Conservation (phyloP, 2,888 invertebrate genomes). For the Craniophora ligustri region DNA sequence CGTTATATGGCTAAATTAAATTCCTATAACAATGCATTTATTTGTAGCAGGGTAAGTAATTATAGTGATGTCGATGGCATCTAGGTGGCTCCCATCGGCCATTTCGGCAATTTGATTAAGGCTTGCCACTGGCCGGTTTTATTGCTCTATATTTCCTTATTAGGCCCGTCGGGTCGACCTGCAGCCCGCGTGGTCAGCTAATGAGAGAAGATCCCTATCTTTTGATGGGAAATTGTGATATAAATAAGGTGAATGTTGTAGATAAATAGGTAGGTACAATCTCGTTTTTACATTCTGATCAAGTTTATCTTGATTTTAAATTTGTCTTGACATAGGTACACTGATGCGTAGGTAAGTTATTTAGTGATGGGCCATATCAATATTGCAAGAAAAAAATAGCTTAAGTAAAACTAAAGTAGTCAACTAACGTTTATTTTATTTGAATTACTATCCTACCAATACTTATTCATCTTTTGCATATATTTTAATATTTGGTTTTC, state of each 20-base stretch:
- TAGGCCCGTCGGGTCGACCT: constrained; percentile 70
- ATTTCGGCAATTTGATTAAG: constrained; percentile 84
- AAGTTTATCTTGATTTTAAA: no score
- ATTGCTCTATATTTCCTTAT: constrained; percentile 87
- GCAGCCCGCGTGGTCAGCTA: constrained; percentile 30
- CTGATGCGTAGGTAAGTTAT: no score
- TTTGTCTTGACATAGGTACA: no score
- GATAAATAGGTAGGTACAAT: not conserved
- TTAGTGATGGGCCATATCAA: no score
- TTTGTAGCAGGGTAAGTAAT: constrained; percentile 42
- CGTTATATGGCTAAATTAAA: not conserved
- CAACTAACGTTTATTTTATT: no score
- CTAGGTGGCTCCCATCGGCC: constrained; percentile 63
- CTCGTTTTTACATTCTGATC: not conserved
- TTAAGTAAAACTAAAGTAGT: no score
- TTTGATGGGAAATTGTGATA: constrained; percentile 20
- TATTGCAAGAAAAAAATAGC: no score
- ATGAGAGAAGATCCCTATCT: constrained; percentile 48
- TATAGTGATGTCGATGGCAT: constrained; percentile 50
- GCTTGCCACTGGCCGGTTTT: constrained; percentile 76
- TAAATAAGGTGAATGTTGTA: not conserved
- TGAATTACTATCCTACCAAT: no score
- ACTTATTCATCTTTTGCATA: no score
- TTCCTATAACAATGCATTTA: constrained; percentile 4
- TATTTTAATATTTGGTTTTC: no score